Base-by-base conservation (phyloP, 2,797 vertebrate genomes). In the Poecilia velifera region DNA sequence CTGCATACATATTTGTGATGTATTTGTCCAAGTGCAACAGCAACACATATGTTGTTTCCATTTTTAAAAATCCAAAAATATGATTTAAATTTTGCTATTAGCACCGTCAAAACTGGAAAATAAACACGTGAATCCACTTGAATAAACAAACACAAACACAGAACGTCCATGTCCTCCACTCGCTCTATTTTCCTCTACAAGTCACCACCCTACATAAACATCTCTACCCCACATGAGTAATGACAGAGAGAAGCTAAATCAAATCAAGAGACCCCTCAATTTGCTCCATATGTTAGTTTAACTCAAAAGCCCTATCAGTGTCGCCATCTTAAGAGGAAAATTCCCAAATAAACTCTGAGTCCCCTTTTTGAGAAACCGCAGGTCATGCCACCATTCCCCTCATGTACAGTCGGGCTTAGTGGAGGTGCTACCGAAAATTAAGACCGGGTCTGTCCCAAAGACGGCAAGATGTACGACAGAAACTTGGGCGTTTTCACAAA, bases 221-320 rank as follows among this genome's bases (percentile, higher is more conserved):
- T 83, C 81, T 85, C 84, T 79, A 73, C 86, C 83, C 87, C 84
- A 89, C 88, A 87, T 81, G 74, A 87, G 88, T 86, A 85, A 88
- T 78, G 82, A 92, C 85, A 94, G 91, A 92, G 86, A 86, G 81
- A 76, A 88, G 81, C 86, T 55, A 87, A 91, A 94, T 90, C 78
- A 92, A 92, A 92, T 90, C 88, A 92, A 87, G 79, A 84, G 76
- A 78, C 78, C 62, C 79, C 74, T 93, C 89, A 91, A 94, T 95
- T 94, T 80, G 82, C 90, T 94, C 93, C 95, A 95, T 88, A 92
- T 95, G 94, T 92, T 89, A 86, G 87, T 84, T 85, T 83, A 88
- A 82, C 78, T 85, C 83, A 70, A 79, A 84, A 89, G 83, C 88
- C 86, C 90, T 89, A 93, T 93, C 88, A 86, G 90, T 85, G 88